Percentiles rank a stretch among this genome's conserved stretches.
Evolutionary conservation across 2,888 invertebrate genomes (phyloP).

Genomic region (Maniola hyperantus): DNA sequence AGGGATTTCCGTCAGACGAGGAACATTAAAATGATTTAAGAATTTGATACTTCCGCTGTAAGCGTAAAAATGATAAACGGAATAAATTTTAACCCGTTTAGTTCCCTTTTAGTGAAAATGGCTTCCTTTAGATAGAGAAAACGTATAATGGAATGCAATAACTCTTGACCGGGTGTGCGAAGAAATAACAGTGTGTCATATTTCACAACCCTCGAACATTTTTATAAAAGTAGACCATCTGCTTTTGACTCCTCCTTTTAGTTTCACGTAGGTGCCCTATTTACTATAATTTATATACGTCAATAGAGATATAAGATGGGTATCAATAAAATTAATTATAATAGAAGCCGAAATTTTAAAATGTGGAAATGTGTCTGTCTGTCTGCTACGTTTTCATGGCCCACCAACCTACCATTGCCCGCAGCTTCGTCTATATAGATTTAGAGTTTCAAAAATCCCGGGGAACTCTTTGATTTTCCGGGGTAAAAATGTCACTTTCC

Average conservation of each 20-base stretch:
- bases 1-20: neutral
- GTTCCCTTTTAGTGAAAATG: slow-evolving; percentile 79
- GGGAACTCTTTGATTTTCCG: no score
- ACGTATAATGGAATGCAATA: slow-evolving; percentile 83
- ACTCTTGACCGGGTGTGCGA: slow-evolving; percentile 83
- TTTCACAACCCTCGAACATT: slow-evolving; percentile 82
- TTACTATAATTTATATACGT: neutral
- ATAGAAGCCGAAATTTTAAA: no score
- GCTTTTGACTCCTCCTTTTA: slow-evolving; percentile 83
- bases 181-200: slow-evolving; percentile 83
- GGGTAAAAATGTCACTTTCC: no score
- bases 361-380: no score
- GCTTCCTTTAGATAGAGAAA: slow-evolving; percentile 82
- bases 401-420: no score
- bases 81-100: slow-evolving; percentile 78
- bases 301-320: no score
- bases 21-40: slow-evolving; percentile 43
- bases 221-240: slow-evolving; percentile 82
- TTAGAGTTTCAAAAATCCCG: no score
- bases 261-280: slow-evolving; percentile 59
- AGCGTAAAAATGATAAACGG: slow-evolving; percentile 67
- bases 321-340: neutral
- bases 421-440: no score
- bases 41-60: slow-evolving; percentile 44
- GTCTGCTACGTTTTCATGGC: no score